These are phyloP conservation scores for Cactoblastis cactorum DNA, from an alignment of 2,888 invertebrate species.

Conservation along the genomic window DNA sequence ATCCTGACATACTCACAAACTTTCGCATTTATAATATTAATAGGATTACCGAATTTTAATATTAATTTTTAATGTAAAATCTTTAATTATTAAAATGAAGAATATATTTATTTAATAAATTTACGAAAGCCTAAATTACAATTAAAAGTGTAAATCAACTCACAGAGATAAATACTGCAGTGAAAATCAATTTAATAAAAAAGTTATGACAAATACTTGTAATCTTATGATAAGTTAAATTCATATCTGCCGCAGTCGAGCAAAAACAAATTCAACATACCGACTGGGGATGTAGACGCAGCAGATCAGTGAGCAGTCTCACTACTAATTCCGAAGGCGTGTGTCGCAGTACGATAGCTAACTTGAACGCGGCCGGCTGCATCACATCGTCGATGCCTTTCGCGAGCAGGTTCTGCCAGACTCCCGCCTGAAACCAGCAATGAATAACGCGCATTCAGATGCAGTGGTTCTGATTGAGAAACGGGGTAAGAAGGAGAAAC, in stretches of 20 bases:
- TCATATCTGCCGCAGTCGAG: not conserved
- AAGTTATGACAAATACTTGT: not conserved
- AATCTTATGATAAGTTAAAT: not conserved
- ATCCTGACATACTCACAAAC: too few relatives aligned
- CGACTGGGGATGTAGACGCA: slow-evolving; percentile 56
- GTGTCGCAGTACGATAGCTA: slow-evolving; percentile 64
- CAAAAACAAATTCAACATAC: slow-evolving; percentile 35
- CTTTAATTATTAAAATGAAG: too few relatives aligned
- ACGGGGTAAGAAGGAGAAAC: not conserved
- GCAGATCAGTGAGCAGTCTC: slow-evolving; percentile 49
- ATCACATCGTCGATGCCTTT: slow-evolving; percentile 58
- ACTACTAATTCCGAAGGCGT: slow-evolving; percentile 56
- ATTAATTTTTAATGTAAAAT: too few relatives aligned
- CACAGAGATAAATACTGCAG: too few relatives aligned
- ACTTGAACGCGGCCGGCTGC: slow-evolving; percentile 65
- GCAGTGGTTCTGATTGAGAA: not conserved
- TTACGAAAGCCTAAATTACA: too few relatives aligned
- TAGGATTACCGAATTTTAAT: too few relatives aligned
- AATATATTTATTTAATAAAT: too few relatives aligned
- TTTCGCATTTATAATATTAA: too few relatives aligned
- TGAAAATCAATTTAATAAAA: not conserved
- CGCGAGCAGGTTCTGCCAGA: slow-evolving; percentile 57
- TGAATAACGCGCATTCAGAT: not conserved
- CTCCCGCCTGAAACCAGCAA: slow-evolving; percentile 49
- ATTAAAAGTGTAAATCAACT: too few relatives aligned